phyloP scores from a whole-genome alignment of 2,888 invertebrate genomes.

The Andrena fulva region DNA sequence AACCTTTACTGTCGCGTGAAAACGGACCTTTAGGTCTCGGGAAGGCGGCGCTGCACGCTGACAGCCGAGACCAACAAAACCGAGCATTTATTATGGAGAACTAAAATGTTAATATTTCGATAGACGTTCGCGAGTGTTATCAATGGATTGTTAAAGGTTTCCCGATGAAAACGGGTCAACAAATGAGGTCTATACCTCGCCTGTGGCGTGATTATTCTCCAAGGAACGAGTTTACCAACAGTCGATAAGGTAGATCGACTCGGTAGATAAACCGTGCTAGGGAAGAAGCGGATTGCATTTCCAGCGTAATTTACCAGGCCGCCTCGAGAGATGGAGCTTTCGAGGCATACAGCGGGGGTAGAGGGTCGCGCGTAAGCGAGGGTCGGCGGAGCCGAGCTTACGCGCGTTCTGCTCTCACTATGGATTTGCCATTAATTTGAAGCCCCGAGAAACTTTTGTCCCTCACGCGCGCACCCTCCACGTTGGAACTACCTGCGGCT shows the following conservation, averaged over 20 bases:
- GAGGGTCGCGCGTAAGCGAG: slow-evolving; percentile 46
- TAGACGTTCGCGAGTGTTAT: too few species aligned
- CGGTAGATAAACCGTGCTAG: slow-evolving; percentile 15
- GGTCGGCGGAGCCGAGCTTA: slow-evolving; percentile 69
- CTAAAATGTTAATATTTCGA: too few species aligned
- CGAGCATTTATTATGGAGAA: too few species aligned
- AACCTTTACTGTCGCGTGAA: too few species aligned
- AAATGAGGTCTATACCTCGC: too few species aligned
- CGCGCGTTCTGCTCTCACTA: slow-evolving; percentile 75
- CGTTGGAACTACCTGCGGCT: slow-evolving; percentile 73
- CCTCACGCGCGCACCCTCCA: slow-evolving; percentile 67
- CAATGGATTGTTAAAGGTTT: too few species aligned
- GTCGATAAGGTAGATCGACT: slow-evolving; percentile 11
- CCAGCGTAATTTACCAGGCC: slow-evolving; percentile 17
- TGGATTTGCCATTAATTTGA: slow-evolving; percentile 83
- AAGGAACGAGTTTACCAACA: slow-evolving; percentile 19
- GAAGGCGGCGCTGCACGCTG: too few species aligned
- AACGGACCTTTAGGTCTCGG: too few species aligned
- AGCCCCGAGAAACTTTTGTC: slow-evolving; percentile 78
- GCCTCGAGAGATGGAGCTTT: slow-evolving; percentile 73
- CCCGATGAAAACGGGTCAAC: too few species aligned
- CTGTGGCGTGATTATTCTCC: background rate
- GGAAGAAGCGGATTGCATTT: background rate
- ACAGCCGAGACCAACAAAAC: too few species aligned
- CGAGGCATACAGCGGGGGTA: slow-evolving; percentile 27